These are phyloP conservation scores for Drosophila tsacasi DNA, from an alignment of 1,140 invertebrate genomes.

Conservation along the genomic window DNA sequence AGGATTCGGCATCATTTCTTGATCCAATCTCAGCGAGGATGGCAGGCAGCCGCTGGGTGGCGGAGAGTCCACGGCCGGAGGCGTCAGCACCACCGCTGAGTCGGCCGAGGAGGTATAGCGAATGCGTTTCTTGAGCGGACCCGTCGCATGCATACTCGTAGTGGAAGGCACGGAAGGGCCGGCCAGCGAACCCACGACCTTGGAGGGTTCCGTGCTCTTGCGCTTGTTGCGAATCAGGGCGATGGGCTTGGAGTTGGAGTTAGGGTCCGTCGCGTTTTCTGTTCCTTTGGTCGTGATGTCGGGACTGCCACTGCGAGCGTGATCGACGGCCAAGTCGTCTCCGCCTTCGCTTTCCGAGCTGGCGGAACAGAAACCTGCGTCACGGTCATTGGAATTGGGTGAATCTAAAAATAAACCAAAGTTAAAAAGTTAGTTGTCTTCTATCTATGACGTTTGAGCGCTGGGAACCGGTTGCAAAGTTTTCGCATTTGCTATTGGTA, in stretches of 20 bases:
- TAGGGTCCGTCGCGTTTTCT: slow-evolving; percentile 88
- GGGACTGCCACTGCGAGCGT: slow-evolving; percentile 54
- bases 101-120: slow-evolving; percentile 80
- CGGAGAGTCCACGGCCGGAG: slow-evolving; percentile 61
- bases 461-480: slow-evolving; percentile 36
- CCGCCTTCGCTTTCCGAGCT: slow-evolving; percentile 85
- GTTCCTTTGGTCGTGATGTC: slow-evolving; percentile 88
- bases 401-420: slow-evolving; percentile 74
- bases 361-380: slow-evolving; percentile 90
- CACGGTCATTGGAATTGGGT: slow-evolving; percentile 86
- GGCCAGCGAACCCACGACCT: slow-evolving; percentile 55
- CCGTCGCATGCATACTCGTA: slow-evolving; percentile 50
- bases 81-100: slow-evolving; percentile 64
- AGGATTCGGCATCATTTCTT: slow-evolving; percentile 77
- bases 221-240: slow-evolving; percentile 89
- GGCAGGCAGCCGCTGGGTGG: slow-evolving; percentile 65
- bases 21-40: slow-evolving; percentile 83
- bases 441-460: slow-evolving; percentile 36
- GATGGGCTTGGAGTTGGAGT: slow-evolving; percentile 86
- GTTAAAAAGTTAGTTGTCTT: slow-evolving; percentile 43
- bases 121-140: slow-evolving; percentile 89
- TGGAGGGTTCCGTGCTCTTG: slow-evolving; percentile 90
- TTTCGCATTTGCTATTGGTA: slow-evolving; percentile 18
- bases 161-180: slow-evolving; percentile 3
- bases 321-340: slow-evolving; percentile 86